Evolutionary conservation across 2,113 vertebrate genomes (phyloP).

Genomic region (Tor tambroides): DNA sequence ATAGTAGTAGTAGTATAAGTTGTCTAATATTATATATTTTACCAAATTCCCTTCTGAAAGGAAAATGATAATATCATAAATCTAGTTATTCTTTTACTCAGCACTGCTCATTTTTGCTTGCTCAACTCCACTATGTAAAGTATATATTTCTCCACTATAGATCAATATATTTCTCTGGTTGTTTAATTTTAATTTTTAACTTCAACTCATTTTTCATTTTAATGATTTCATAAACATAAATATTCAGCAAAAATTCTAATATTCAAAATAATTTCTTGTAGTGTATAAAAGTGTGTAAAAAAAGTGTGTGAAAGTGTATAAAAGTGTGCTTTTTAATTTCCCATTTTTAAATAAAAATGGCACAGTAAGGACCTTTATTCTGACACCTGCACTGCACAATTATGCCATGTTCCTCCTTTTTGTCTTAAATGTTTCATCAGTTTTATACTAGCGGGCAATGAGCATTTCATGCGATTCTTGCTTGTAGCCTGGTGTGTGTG

Average conservation of each 20-base stretch:
- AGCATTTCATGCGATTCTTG: slow-evolving; percentile 29
- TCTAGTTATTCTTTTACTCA: not conserved
- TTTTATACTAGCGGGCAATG: not conserved
- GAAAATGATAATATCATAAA: not conserved
- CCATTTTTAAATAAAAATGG: not conserved
- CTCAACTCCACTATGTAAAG: too few relatives aligned
- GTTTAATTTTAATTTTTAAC: too few relatives aligned
- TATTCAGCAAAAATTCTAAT: not conserved
- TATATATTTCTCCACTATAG: too few relatives aligned
- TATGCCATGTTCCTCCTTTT: not conserved
- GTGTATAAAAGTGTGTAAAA: not conserved
- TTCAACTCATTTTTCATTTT: too few relatives aligned
- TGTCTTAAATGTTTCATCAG: slow-evolving; percentile 20
- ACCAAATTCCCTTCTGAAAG: not conserved
- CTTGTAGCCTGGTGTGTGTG: slow-evolving; percentile 17
- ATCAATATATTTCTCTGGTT: too few relatives aligned
- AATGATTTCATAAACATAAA: not conserved
- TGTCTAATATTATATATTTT: not conserved
- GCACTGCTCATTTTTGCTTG: not conserved
- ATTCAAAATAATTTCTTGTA: not conserved
- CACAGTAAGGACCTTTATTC: not conserved
- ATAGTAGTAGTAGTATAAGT: not conserved
- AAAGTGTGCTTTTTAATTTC: not conserved
- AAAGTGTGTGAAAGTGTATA: too few relatives aligned
- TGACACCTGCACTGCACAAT: slow-evolving; percentile 7